Evolutionary conservation across 1,140 invertebrate genomes (phyloP).

Genomic region (Leptinotarsa undecemlineata): DNA sequence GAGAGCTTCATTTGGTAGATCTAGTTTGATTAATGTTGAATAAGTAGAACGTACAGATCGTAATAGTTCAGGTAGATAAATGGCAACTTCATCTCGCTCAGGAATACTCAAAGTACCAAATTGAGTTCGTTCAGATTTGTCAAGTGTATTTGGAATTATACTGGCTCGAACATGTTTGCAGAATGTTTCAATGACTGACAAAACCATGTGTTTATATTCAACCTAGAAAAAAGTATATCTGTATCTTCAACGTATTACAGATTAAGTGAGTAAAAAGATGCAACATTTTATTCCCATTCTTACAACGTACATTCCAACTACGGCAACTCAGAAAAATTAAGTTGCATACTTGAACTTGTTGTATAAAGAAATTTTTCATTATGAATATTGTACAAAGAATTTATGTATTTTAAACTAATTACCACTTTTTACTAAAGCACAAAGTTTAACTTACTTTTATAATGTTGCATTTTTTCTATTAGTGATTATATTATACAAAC

Average conservation of each 20-base stretch:
- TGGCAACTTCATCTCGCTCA: conserved; percentile 61
- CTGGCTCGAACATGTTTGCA: conserved; percentile 67
- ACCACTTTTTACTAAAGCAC: no score
- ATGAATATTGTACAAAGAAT: no score
- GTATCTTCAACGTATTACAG: no score
- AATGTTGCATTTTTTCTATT: not conserved
- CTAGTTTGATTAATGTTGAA: conserved; percentile 70
- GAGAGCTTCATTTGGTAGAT: conserved; percentile 79
- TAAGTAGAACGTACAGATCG: conserved; percentile 72
- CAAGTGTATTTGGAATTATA: conserved; percentile 63
- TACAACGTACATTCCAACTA: no score
- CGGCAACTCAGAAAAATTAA: no score
- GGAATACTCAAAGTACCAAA: conserved; percentile 55
- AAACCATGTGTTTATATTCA: conserved; percentile 74
- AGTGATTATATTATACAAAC: conserved; percentile 8
- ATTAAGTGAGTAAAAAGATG: no score
- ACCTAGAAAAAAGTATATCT: conserved; percentile 54
- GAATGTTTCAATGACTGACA: conserved; percentile 68
- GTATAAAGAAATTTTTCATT: no score
- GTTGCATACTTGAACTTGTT: no score
- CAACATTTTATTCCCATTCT: no score
- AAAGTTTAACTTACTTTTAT: not conserved
- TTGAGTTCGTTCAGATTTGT: conserved; percentile 55
- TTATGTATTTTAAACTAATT: no score
- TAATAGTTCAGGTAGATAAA: conserved; percentile 81